Evolutionary conservation across 1,140 invertebrate species (phyloP), one percentile per base, ranked within the genome.

Genomic region (Ceratoteleas bidentatus): DNA sequence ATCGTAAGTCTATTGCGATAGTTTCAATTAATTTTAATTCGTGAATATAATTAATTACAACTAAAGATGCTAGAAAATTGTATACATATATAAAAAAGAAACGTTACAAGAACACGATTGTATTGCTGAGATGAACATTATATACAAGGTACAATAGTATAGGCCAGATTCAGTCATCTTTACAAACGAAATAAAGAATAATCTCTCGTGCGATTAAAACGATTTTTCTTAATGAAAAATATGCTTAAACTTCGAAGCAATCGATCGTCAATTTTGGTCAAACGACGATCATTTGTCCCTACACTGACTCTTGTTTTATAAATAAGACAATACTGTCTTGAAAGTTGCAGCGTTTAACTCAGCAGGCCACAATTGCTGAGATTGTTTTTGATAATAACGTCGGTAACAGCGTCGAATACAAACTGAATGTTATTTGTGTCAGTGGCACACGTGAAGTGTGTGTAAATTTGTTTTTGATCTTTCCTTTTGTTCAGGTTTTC

Each of bases 331-430:
- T 62, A 62, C 52, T 78, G 68, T 60, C 69, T 73, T 77, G 32
- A 66, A 45, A 60, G 45, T 32, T 16, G 8, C 61, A 15, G n/a
- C n/a, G 78, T 87, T 90, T 88, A 92, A 76, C 90, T 91, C 43
- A 91, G 62, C 38, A 97, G 93, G 61, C 97, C 98, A 92, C 96
- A 97, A 92, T 98, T 97, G 91, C 97, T 97, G 54, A 98, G 93
- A 92, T 98, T 98, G 87, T 97, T 97, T 88, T 97, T 97, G 87
- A 98, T 97, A 84, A 98, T 97, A 69, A 98, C 96, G 92, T 98
- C 97, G 64, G 97, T 97, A 66, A 98, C 96, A 68, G 96, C 96
- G 90, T 98, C 97, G 87, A 98, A 98, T 15, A 98, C 97, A 90
- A 98, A 98, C 88, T 97, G 95, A 70, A 98, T 97, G 89, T 98